Conservation (phyloP, 2,797 vertebrate genomes). For the Rhynchonycteris naso region DNA sequence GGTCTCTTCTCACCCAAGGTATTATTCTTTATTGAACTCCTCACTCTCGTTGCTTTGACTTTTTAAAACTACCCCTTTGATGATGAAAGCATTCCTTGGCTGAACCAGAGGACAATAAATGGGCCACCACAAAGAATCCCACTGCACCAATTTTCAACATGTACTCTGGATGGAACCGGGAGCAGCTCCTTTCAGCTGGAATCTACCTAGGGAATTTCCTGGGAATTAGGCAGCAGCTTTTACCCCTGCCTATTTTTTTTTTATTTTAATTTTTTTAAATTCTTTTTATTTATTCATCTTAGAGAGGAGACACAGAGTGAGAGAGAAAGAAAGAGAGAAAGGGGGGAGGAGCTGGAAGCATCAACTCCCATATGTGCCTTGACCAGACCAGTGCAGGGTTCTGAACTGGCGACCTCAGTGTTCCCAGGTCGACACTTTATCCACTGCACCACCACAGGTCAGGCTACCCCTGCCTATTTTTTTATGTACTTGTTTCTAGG, state of each 20-base stretch:
- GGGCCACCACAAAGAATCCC: background rate
- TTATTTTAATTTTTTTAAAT: too few species aligned
- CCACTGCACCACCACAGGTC: too few species aligned
- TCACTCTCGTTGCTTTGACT: background rate
- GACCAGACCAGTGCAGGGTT: too few species aligned
- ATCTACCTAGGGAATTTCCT: background rate
- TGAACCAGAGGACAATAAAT: background rate
- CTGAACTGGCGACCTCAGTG: too few species aligned
- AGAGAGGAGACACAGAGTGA: too few species aligned
- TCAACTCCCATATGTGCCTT: too few species aligned
- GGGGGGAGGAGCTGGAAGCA: too few species aligned
- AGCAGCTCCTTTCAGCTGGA: background rate
- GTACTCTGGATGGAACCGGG: background rate
- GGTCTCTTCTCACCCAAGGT: background rate
- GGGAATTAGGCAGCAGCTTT: background rate
- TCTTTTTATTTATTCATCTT: too few species aligned
- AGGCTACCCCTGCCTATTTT: background rate
- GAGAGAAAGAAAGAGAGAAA: too few species aligned
- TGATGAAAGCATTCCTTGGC: background rate
- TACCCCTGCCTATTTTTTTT: background rate
- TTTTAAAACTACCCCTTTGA: background rate
- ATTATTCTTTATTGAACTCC: background rate
- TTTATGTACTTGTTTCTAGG: background rate
- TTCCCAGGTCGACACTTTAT: too few species aligned
- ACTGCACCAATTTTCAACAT: rapidly evolving